Evolutionary conservation across 2,888 invertebrate genomes (phyloP), one percentile per base, ranked within the genome.

Genomic region (Acronicta aceris): DNA sequence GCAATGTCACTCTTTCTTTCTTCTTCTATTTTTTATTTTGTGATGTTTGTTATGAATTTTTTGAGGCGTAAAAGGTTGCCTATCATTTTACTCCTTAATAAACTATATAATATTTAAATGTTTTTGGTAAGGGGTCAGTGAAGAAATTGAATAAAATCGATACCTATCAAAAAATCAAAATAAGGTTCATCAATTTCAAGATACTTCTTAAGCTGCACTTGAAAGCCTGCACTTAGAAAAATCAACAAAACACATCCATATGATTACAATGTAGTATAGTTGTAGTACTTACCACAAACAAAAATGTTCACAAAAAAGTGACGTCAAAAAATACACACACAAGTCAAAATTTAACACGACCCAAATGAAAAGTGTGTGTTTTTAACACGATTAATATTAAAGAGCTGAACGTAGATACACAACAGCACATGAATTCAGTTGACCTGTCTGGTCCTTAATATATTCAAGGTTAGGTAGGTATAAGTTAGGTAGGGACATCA

Each of bases 331-430:
- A 61, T 74, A 55, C 53, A 76, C 62, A 65, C 68, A 30, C 27
- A 30, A 41, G 45, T 72, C 50, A 16, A 59, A 58, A 62, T 64
- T 67, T 30, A 69, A 69, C 57, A 66, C 43, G 54, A 62, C 50
- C 30, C 51, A 59, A 65, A 60, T 42, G 61, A 59, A 78, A 63
- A 63, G 47, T 45, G 43, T 40, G n/a, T 64, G 63, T 69, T 68
- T 64, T 71, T 36, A 56, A 76, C 65, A 59, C 51, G 68, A 81
- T 88, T 86, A 86, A 87, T 89, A 88, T 89, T 86, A 78, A 87
- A 83, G 78, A 84, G 78, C 67, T 65, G 75, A 21, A 21, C 21
- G 2, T n/a, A n/a, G n/a, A 21, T 73, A 79, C 76, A 75, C n/a
- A n/a, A 38, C 36, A 5, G 4, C 38, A 38, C 81, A 78, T 84